Evolutionary conservation across 2,797 vertebrate species (phyloP), one percentile per base, ranked within the genome.

Genomic region (Australoheros facetus): DNA sequence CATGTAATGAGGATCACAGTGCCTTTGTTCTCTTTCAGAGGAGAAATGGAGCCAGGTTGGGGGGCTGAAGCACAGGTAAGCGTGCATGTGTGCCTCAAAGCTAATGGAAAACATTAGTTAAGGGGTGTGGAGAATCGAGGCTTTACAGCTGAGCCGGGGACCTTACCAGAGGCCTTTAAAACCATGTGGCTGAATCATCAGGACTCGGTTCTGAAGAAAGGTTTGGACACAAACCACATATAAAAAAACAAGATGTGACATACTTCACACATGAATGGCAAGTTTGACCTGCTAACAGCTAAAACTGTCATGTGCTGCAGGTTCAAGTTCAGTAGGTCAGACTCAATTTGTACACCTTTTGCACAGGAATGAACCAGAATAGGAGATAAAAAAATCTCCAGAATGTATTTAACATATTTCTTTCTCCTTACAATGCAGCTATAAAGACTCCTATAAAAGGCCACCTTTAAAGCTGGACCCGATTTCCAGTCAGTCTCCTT

Each of bases 11-110:
- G 82, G 66, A 92, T 89, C 91, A 87, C 79, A 77, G 79, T 71
- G 90, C 85, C 93, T 96, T 95, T 95, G 93, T 95, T 95, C 93
- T 93, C 86, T 78, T 62, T 42, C 42, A 56, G 56, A 75, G 71
- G 77, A 84, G 79, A 71, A 79, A 81, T 12, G 66, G 59, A 82
- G 79, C 77, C 85, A 85, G 87, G 82, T 87, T 82, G 86, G 89
- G 89, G 89, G 87, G 55, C 75, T 56, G n/a, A 45, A 77, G 85
- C 78, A 77, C 84, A 92, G 91, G 91, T 94, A 89, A 85, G 48
- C 75, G 78, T 77, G 71, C 28, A 28, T 57, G 71, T 81, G 76
- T 57, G 74, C 78, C 54, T 54, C 11, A 30, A 19, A 53, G 80
- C 75, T 89, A 75, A 82, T 93, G 88, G 81, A 92, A 91, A 87